Conservation (phyloP, 2,797 vertebrate species). For the Rhynchonycteris naso region DNA sequence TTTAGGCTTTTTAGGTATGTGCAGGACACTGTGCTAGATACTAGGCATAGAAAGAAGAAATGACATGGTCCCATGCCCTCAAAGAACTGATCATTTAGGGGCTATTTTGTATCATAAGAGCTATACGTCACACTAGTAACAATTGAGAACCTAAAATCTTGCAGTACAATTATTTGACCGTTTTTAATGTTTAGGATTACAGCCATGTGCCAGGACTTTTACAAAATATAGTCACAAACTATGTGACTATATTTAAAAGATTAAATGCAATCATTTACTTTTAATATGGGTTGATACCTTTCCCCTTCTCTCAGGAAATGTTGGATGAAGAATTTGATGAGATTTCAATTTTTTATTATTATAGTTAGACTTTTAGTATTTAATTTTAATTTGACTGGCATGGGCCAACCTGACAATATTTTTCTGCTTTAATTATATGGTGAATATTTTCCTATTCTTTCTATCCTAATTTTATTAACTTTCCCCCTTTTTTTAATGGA, state of each 20-base stretch:
- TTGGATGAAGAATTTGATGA: neutral
- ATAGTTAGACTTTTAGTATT: neutral
- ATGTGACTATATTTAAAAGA: neutral
- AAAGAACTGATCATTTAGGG: slow-evolving; percentile 3
- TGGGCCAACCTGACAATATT: neutral
- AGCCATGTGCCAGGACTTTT: neutral
- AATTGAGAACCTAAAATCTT: neutral
- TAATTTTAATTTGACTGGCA: neutral
- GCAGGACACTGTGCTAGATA: neutral
- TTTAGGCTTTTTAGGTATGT: neutral
- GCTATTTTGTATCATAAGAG: neutral
- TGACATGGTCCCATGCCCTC: neutral
- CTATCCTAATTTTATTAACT: slow-evolving; percentile 16
- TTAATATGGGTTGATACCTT: neutral
- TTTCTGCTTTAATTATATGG: slow-evolving; percentile 13
- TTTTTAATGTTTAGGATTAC: slow-evolving; percentile 28
- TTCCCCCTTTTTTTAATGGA: neutral
- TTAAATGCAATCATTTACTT: slow-evolving; percentile 28
- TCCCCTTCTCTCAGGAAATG: neutral
- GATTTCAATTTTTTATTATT: neutral
- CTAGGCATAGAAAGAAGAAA: slow-evolving; percentile 19
- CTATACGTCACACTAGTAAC: neutral
- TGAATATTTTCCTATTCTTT: neutral
- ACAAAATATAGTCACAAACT: neutral
- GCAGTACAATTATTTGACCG: neutral